Evolutionary conservation across 2,113 vertebrate species (phyloP).

Genomic region (Mirza zaza): DNA sequence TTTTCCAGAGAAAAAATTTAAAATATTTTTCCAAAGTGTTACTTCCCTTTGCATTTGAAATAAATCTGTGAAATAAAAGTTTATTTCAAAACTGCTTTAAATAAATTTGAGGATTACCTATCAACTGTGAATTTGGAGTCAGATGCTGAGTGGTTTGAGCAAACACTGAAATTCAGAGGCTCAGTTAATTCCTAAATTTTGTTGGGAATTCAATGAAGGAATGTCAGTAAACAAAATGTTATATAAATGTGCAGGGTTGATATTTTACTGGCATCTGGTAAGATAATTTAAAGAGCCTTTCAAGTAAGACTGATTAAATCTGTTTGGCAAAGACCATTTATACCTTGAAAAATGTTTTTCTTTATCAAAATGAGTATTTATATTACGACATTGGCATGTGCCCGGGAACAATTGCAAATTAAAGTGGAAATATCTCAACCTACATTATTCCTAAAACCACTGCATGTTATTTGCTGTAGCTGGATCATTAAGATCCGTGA

Average conservation of each 20-base stretch:
- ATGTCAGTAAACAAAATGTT: conserved; percentile 24
- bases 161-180: neutral
- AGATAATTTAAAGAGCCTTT: conserved; percentile 49
- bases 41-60: conserved; percentile 11
- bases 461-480: neutral
- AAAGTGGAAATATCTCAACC: neutral
- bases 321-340: conserved; percentile 54
- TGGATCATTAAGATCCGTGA: neutral
- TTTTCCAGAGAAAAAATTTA: neutral
- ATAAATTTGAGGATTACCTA: conserved; percentile 3
- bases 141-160: conserved; percentile 18
- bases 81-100: conserved; percentile 40
- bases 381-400: neutral
- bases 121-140: neutral
- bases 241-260: neutral
- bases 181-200: neutral
- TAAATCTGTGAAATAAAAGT: conserved; percentile 46
- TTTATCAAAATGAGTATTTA: conserved; percentile 19
- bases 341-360: conserved; percentile 49
- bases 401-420: conserved; percentile 3
- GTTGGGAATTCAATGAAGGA: conserved; percentile 48
- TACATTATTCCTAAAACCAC: neutral
- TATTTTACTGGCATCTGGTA: conserved; percentile 52
- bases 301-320: conserved; percentile 43
- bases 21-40: neutral